Percentiles rank a stretch among this genome's conserved stretches.
phyloP scores from a whole-genome alignment of 2,113 vertebrate species.

The Piprites chloris region DNA sequence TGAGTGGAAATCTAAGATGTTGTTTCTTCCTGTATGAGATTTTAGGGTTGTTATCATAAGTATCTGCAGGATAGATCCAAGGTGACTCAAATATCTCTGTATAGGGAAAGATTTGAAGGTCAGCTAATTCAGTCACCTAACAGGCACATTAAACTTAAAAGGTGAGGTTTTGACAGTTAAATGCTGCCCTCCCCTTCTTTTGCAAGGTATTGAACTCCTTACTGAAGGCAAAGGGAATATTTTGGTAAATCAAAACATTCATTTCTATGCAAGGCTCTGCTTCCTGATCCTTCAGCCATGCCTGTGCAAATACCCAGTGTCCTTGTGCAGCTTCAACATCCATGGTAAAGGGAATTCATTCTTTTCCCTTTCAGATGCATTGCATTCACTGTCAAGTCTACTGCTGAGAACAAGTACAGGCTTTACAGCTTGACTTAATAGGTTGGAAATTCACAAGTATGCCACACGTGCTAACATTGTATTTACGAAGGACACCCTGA shows the following conservation, averaged over 20 bases:
- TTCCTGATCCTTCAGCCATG: neutral
- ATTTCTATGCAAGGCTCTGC: neutral
- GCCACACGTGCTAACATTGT: neutral
- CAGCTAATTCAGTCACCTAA: neutral
- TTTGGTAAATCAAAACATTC: neutral
- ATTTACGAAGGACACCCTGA: neutral
- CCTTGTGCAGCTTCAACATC: neutral
- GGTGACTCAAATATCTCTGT: neutral
- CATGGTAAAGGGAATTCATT: neutral
- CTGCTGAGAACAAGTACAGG: neutral
- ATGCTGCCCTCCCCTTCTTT: neutral
- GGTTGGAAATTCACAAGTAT: neutral
- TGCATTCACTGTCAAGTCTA: neutral
- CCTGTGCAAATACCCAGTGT: rapidly evolving
- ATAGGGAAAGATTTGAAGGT: neutral
- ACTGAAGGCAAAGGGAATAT: neutral
- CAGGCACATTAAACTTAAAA: neutral
- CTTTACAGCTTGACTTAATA: neutral
- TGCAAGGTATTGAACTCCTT: neutral
- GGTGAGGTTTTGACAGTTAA: neutral
- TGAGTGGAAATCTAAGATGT: neutral
- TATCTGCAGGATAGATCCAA: neutral
- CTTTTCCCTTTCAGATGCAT: neutral
- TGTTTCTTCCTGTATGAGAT: neutral
- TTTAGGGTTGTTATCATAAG: neutral